phyloP scores from a whole-genome alignment of 2,797 vertebrate species.

The Brotula barbata region DNA sequence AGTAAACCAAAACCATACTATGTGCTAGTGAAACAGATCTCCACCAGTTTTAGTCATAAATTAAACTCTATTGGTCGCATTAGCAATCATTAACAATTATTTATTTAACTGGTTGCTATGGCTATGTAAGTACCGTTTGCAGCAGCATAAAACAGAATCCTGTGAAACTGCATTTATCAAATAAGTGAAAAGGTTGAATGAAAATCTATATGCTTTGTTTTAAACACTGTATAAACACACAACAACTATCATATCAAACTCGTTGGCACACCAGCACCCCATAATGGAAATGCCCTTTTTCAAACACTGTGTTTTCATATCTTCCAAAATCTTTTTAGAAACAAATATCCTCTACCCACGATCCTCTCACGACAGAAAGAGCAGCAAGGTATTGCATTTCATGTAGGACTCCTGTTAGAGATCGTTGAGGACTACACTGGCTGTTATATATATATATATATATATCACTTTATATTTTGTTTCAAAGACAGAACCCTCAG shows the following conservation, averaged over 20 bases:
- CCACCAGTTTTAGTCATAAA: too few relatives aligned
- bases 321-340: constrained; percentile 2
- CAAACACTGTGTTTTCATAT: not conserved
- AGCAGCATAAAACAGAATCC: not conserved
- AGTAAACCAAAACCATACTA: too few relatives aligned
- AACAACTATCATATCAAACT: too few relatives aligned
- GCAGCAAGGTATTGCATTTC: constrained; percentile 35
- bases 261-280: too few relatives aligned
- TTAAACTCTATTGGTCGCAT: too few relatives aligned
- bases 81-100: too few relatives aligned
- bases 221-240: too few relatives aligned
- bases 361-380: constrained; percentile 18
- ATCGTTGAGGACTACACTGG: constrained; percentile 48
- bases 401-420: constrained; percentile 33
- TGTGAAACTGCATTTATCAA: constrained; percentile 21
- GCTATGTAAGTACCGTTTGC: too few relatives aligned
- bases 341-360: not conserved
- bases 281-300: not conserved
- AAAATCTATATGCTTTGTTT: too few relatives aligned
- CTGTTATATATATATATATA: constrained; percentile 36
- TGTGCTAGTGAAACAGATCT: too few relatives aligned
- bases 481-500: constrained; percentile 66
- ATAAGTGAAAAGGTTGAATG: constrained; percentile 3
- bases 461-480: constrained; percentile 61
- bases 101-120: too few relatives aligned